phyloP scores from a whole-genome alignment of 2,113 vertebrate genomes.

The Atrichornis clamosus region DNA sequence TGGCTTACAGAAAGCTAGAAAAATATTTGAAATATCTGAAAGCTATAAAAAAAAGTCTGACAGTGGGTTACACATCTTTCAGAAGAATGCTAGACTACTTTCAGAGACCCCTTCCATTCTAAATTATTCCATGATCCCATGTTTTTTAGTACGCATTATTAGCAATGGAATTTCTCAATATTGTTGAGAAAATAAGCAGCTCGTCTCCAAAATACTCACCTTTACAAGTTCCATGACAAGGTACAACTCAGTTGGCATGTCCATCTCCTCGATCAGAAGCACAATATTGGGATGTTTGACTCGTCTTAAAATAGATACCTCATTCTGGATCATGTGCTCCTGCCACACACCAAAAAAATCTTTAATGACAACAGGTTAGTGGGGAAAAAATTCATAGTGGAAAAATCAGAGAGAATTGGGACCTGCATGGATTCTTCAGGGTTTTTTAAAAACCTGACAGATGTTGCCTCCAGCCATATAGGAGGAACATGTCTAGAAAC shows the following conservation, averaged over 20 bases:
- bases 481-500: background rate
- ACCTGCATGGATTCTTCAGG: background rate
- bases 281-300: conserved; percentile 99
- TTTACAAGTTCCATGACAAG: conserved; percentile 99
- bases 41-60: background rate
- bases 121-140: background rate
- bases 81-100: background rate
- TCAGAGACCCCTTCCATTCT: background rate
- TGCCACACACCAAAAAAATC: conserved; percentile 56
- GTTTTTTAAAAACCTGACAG: background rate
- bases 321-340: conserved; percentile 99
- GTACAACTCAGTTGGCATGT: conserved; percentile 89
- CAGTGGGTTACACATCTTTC: background rate
- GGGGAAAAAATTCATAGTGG: background rate
- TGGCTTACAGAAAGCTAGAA: background rate
- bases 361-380: background rate
- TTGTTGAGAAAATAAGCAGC: background rate
- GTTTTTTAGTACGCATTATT: background rate
- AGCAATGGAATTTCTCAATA: background rate
- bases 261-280: conserved; percentile 96
- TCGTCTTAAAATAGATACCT: conserved; percentile 92
- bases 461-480: background rate
- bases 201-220: conserved; percentile 69
- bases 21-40: background rate
- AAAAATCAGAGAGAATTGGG: background rate